These are phyloP conservation scores for Eptatretus atami DNA, from an alignment of 2,797 vertebrate species.

Conservation along the genomic window DNA sequence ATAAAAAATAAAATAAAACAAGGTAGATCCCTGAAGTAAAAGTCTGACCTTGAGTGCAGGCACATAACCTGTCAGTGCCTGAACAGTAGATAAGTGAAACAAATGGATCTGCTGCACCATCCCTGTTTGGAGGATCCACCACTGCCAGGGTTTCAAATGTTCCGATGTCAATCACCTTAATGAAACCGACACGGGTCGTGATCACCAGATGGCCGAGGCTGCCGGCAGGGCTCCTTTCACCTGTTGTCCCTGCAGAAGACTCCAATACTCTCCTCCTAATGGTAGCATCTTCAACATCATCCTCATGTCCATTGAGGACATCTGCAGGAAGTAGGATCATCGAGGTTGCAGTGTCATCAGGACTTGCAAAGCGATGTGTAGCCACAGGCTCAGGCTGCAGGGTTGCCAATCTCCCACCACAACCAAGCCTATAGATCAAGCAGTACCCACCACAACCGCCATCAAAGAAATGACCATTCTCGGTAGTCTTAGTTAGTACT, in stretches of 20 bases:
- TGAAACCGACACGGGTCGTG: constrained; percentile 69
- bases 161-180: constrained; percentile 86
- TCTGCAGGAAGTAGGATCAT: constrained; percentile 76
- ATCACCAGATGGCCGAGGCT: constrained; percentile 61
- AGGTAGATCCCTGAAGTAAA: neutral
- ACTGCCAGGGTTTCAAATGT: constrained; percentile 79
- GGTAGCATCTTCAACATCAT: constrained; percentile 53
- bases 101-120: constrained; percentile 65
- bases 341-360: constrained; percentile 70
- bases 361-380: constrained; percentile 82
- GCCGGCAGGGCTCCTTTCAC: constrained; percentile 11
- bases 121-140: constrained; percentile 78
- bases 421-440: constrained; percentile 87
- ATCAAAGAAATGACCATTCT: too few species aligned
- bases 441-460: constrained; percentile 57
- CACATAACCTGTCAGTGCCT: constrained; percentile 89
- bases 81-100: constrained; percentile 97
- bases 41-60: constrained; percentile 73
- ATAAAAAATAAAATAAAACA: too few species aligned
- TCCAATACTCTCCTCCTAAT: constrained; percentile 41
- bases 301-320: constrained; percentile 65
- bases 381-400: constrained; percentile 75
- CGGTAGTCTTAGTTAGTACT: neutral
- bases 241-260: constrained; percentile 9
- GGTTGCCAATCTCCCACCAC: constrained; percentile 75